These are phyloP conservation scores for Cephus nigrinus DNA, from an alignment of 2,888 invertebrate species.

Conservation along the genomic window DNA sequence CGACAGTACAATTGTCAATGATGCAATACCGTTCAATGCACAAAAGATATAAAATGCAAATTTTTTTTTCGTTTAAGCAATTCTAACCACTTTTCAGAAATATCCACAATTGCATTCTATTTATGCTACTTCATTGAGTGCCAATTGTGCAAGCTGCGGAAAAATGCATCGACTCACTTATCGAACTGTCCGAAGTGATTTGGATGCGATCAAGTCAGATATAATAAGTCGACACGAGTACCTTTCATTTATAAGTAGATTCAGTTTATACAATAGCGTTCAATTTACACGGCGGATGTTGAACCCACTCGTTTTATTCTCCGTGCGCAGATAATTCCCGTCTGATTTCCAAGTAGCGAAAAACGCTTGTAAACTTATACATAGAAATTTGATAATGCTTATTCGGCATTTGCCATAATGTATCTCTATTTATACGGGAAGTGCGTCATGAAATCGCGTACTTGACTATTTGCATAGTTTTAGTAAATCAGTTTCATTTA, in stretches of 20 bases:
- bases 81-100: neutral
- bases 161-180: neutral
- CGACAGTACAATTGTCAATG: neutral
- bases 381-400: neutral
- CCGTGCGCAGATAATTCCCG: neutral
- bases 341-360: neutral
- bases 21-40: neutral
- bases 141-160: neutral
- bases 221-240: neutral
- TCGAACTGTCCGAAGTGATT: neutral
- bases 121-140: neutral
- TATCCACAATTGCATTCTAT: neutral
- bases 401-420: neutral
- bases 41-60: neutral
- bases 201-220: neutral
- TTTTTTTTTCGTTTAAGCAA: neutral
- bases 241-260: neutral
- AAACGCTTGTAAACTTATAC: neutral
- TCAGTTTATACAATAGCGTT: neutral
- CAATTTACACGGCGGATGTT: neutral
- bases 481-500: neutral
- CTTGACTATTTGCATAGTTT: neutral
- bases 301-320: neutral
- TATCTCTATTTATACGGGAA: neutral
- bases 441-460: neutral